phyloP scores from a whole-genome alignment of 2,888 invertebrate species.

The Theretra japonica region DNA sequence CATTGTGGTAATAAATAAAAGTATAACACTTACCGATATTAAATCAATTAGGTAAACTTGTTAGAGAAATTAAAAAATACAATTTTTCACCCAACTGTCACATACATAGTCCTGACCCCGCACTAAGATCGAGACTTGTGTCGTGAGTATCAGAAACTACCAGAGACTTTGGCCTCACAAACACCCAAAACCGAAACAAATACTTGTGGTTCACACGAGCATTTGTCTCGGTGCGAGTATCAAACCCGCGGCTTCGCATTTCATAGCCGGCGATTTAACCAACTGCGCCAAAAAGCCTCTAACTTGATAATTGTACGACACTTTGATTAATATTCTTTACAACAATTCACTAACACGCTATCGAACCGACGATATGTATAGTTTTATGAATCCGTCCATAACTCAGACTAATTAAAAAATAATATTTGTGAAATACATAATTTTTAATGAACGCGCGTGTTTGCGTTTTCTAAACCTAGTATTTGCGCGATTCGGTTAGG shows the following conservation, averaged over 20 bases:
- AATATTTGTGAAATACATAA: not conserved
- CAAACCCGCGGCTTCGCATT: no score
- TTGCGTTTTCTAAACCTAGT: slow-evolving; percentile 14
- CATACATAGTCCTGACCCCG: no score
- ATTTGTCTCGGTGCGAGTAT: no score
- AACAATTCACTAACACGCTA: slow-evolving; percentile 3
- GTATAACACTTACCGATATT: no score
- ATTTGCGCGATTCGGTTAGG: slow-evolving; percentile 15
- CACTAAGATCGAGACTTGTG: no score
- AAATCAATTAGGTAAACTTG: not conserved
- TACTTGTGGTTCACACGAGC: no score
- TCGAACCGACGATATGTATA: not conserved
- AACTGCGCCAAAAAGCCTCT: not conserved
- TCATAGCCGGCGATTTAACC: no score
- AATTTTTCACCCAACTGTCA: not conserved
- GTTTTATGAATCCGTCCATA: not conserved
- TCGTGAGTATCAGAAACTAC: no score
- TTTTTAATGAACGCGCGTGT: slow-evolving; percentile 17
- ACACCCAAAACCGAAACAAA: no score
- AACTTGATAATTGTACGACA: not conserved
- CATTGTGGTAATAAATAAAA: no score
- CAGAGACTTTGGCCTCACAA: no score
- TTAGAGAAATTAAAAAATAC: not conserved
- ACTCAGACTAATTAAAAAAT: slow-evolving; percentile 14
- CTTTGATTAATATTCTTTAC: slow-evolving; percentile 3